These are phyloP conservation scores for Hymenopus coronatus DNA, from an alignment of 2,888 invertebrate genomes.

Conservation along the genomic window DNA sequence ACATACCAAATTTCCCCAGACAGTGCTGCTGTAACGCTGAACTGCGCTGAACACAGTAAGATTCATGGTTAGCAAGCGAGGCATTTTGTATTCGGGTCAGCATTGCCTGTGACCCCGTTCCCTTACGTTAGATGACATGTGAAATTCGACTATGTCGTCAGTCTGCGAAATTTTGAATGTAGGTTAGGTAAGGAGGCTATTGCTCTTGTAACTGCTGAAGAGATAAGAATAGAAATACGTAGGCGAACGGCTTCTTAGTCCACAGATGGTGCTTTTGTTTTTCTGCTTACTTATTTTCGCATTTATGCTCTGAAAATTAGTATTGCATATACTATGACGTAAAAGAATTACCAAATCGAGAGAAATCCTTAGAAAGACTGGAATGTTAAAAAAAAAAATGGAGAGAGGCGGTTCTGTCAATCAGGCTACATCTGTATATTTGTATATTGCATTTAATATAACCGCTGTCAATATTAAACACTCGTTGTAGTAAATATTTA, in stretches of 20 bases:
- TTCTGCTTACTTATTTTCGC: too few species aligned
- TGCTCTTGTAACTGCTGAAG: not conserved
- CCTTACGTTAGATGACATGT: not conserved
- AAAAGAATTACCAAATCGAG: too few species aligned
- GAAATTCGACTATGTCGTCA: not conserved
- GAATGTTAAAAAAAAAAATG: too few species aligned
- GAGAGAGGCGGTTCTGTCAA: too few species aligned
- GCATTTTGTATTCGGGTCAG: not conserved
- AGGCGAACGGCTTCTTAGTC: not conserved
- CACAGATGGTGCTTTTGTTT: not conserved
- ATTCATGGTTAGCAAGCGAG: not conserved
- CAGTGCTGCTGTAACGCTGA: not conserved
- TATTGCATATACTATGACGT: too few species aligned
- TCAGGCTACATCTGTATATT: too few species aligned
- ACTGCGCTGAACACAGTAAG: not conserved
- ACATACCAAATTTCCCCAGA: not conserved
- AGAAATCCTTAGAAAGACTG: too few species aligned
- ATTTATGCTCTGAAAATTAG: too few species aligned
- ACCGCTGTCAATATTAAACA: too few species aligned
- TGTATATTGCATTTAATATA: too few species aligned
- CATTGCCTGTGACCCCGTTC: not conserved
- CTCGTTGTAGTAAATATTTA: too few species aligned
- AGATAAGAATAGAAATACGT: not conserved
- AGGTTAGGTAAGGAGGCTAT: not conserved
- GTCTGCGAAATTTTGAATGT: not conserved